Evolutionary conservation across 2,113 vertebrate genomes (phyloP).

Genomic region (Atrichornis clamosus): DNA sequence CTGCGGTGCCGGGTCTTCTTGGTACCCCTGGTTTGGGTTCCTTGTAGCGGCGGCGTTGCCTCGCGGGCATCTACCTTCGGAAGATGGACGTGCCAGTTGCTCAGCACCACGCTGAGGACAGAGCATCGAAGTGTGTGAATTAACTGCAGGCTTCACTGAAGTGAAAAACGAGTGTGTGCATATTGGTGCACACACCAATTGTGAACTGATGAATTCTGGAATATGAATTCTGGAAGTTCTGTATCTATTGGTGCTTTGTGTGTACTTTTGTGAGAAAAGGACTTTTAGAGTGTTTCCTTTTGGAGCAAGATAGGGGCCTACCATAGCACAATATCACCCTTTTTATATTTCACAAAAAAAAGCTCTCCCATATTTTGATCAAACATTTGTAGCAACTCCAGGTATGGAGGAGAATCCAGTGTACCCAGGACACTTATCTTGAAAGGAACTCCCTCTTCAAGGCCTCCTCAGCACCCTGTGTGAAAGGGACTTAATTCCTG

Average conservation of each 20-base stretch:
- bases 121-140: rapidly evolving
- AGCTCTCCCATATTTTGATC: background rate
- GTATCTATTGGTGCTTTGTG: background rate
- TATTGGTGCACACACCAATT: rapidly evolving
- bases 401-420: background rate
- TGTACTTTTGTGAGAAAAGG: background rate
- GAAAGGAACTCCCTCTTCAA: background rate
- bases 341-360: background rate
- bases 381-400: background rate
- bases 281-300: background rate
- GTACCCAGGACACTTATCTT: background rate
- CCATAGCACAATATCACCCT: rapidly evolving
- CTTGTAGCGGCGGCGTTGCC: rapidly evolving
- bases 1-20: rapidly evolving
- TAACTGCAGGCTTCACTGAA: background rate
- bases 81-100: rapidly evolving
- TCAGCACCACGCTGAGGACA: rapidly evolving
- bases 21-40: rapidly evolving
- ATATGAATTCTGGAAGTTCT: too few relatives aligned
- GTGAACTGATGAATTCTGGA: background rate
- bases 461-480: background rate
- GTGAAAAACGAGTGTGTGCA: rapidly evolving
- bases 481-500: rapidly evolving
- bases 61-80: rapidly evolving
- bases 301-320: background rate